Base-by-base conservation (phyloP, 1,140 invertebrate species). In the Delia radicum region DNA sequence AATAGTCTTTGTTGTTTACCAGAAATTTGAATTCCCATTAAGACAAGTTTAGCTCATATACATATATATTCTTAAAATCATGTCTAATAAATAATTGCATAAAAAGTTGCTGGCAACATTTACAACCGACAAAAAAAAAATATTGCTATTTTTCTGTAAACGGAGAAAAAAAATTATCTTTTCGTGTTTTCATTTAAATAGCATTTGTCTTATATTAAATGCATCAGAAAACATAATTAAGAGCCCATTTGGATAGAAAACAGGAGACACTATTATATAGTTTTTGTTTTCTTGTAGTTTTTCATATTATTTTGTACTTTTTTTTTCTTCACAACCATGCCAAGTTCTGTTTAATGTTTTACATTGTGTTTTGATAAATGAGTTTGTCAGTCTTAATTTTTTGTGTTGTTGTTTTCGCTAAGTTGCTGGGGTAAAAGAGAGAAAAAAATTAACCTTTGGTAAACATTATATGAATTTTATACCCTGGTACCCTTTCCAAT, bases 161-260 rank as follows among this genome's bases (percentile, higher is more conserved):
- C 15, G 37, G 10, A 42, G 15, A 13, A 42, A 42, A 42, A 42
- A 42, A 12, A 12, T 8, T 42, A 12, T 12, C 10, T 42, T 7
- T 55, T 55, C 21, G n/a, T 55, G 48, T 67, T 67, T 29, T 31
- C 63, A 67, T 67, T 67, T 67, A 67, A 67, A 67, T 29, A 28
- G 27, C 26, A 67, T 67, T 67, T 67, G 63, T 67, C 63, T 67
- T 29, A 15, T n/a, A 67, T 29, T 67, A 67, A 67, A 67, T 67
- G 28, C 63, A 67, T 29, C 63, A 67, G 63, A 67, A 67, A 31
- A 67, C 28, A 31, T 67, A 67, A 67, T 67, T 67, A 67, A 29
- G 63, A 29, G 28, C 0, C 63, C 10, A 67, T 67, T 67, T 31
- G 27, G 28, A 28, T n/a, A 29, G 15, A 67, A 67, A 67, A 21